Percentiles rank a stretch among this genome's conserved stretches.
Evolutionary conservation across 2,797 vertebrate genomes (phyloP).

Genomic region (Tapera naevia): DNA sequence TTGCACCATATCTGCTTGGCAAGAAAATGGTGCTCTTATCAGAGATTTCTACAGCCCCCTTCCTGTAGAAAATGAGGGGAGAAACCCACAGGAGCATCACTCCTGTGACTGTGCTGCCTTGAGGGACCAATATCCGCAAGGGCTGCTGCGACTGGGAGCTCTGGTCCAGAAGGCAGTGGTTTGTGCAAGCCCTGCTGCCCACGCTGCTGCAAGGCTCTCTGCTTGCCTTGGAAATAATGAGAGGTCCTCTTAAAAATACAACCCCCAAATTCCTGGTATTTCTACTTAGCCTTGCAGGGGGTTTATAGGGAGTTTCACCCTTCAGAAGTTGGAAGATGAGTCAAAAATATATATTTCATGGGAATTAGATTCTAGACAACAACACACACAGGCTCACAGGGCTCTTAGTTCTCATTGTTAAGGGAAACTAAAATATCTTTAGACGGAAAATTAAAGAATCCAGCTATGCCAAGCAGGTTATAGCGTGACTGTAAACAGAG

Average conservation of each 20-base stretch:
- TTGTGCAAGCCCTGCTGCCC: neutral
- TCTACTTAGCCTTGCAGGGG: neutral
- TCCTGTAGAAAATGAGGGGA: neutral
- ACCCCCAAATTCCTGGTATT: neutral
- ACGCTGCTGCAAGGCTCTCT: neutral
- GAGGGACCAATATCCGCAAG: neutral
- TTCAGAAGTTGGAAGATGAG: neutral
- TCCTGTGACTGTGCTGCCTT: neutral
- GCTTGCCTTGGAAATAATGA: neutral
- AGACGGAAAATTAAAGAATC: neutral
- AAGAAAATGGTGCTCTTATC: neutral
- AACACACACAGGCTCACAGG: neutral
- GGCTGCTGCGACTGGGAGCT: neutral
- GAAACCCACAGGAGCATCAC: neutral
- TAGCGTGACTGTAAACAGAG: accelerated
- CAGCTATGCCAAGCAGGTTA: neutral
- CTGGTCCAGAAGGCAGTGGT: accelerated
- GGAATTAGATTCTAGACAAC: neutral
- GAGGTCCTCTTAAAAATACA: neutral
- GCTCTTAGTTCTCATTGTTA: neutral
- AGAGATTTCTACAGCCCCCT: neutral
- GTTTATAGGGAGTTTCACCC: neutral
- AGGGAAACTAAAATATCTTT: neutral
- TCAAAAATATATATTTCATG: neutral
- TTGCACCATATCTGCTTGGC: neutral